These are phyloP conservation scores for Sardina pilchardus DNA, from an alignment of 2,113 vertebrate species.

Conservation along the genomic window DNA sequence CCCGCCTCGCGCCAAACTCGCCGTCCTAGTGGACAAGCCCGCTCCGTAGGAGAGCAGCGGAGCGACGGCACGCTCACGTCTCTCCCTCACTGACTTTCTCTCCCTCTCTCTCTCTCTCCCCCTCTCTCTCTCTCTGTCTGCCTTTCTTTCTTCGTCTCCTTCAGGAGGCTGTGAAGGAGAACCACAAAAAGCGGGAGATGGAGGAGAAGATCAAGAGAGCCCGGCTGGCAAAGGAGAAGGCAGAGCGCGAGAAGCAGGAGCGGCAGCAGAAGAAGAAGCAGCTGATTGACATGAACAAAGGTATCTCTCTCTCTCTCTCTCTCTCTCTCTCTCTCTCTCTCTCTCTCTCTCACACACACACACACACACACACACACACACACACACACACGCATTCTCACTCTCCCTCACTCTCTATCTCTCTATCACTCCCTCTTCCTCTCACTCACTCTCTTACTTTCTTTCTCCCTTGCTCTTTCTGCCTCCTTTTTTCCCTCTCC, in stretches of 20 bases:
- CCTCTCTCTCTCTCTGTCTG: slow-evolving; percentile 36
- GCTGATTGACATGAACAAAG: slow-evolving; percentile 99
- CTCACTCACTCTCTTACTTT: background rate
- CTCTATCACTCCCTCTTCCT: background rate
- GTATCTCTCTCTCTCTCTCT: slow-evolving; percentile 63
- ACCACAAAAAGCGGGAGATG: slow-evolving; percentile 92
- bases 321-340: background rate
- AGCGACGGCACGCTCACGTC: slow-evolving; percentile 29
- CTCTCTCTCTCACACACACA: background rate
- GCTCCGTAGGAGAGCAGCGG: slow-evolving; percentile 15
- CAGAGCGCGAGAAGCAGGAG: slow-evolving; percentile 91
- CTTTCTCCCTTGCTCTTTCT: background rate
- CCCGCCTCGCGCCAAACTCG: background rate
- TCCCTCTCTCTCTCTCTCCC: background rate
- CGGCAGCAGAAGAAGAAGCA: slow-evolving; percentile 96
- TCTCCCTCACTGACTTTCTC: background rate
- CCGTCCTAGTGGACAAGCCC: slow-evolving; percentile 14
- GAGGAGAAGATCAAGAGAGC: slow-evolving; percentile 96
- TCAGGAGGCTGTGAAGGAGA: slow-evolving; percentile 95
- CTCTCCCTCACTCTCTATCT: no score
- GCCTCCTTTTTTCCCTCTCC: background rate
- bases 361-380: background rate
- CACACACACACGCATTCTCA: background rate
- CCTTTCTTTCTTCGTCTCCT: slow-evolving; percentile 45
- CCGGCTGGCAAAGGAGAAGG: slow-evolving; percentile 96